These are phyloP conservation scores for Typhlichthys eigenmanni DNA, from an alignment of 2,797 vertebrate genomes.

Conservation along the genomic window DNA sequence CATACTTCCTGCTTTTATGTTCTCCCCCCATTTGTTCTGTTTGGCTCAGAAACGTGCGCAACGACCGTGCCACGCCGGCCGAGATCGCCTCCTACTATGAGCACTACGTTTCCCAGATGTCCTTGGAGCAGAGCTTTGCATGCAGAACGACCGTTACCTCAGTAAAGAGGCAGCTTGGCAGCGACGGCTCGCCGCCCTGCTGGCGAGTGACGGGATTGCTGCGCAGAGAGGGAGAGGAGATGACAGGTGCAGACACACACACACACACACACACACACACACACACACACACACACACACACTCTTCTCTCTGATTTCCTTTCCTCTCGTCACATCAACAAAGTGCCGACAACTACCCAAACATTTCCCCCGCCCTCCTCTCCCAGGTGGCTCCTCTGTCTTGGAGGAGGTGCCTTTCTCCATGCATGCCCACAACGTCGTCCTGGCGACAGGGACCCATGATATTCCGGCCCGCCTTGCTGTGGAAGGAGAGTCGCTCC, in stretches of 20 bases:
- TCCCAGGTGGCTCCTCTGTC: conserved; percentile 40
- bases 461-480: conserved; percentile 76
- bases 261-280: background rate
- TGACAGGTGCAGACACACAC: conserved; percentile 43
- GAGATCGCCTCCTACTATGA: conserved; percentile 84
- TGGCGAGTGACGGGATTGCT: conserved; percentile 70
- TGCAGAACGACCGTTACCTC: conserved; percentile 74
- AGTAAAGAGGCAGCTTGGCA: conserved; percentile 55
- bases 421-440: conserved; percentile 72
- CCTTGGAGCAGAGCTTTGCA: conserved; percentile 75
- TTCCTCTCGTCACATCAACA: background rate
- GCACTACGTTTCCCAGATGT: conserved; percentile 79
- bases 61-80: conserved; percentile 80
- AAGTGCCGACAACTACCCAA: background rate
- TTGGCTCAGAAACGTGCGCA: conserved; percentile 74
- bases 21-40: background rate
- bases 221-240: conserved; percentile 51
- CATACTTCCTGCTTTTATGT: background rate
- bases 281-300: background rate
- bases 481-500: conserved; percentile 78
- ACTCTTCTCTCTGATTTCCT: background rate
- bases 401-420: conserved; percentile 71
- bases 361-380: background rate
- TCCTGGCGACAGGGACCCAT: conserved; percentile 82
- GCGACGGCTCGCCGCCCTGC: conserved; percentile 43